Percentiles rank a stretch among this genome's conserved stretches.
phyloP scores from a whole-genome alignment of 2,113 vertebrate genomes.

The Astur gentilis region DNA sequence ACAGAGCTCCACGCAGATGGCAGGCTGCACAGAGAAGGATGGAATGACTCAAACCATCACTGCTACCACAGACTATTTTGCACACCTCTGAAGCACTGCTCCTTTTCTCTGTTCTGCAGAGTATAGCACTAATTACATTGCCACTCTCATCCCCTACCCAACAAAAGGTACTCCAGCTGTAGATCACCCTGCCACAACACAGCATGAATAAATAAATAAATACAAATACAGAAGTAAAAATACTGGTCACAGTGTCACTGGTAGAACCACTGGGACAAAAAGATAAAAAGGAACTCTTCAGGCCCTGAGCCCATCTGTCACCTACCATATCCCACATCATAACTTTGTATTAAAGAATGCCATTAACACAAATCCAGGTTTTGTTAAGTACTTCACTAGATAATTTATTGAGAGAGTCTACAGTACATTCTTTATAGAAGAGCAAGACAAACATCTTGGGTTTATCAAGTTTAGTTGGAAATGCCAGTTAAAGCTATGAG shows the following conservation, averaged over 20 bases:
- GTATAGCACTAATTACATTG: neutral
- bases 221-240: neutral
- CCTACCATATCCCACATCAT: fast-evolving
- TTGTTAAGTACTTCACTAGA: too few relatives aligned
- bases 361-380: neutral
- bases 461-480: neutral
- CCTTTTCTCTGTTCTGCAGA: neutral
- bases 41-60: too few relatives aligned
- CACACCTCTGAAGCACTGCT: neutral
- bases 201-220: neutral
- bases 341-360: neutral
- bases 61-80: too few relatives aligned
- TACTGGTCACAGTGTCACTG: neutral
- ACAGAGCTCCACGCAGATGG: neutral
- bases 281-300: neutral
- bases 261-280: neutral
- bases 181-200: neutral
- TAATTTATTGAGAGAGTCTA: neutral
- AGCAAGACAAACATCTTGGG: neutral
- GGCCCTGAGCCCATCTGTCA: neutral
- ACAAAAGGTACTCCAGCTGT: neutral
- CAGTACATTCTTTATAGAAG: neutral
- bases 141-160: neutral
- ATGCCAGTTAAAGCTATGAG: neutral
- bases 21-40: neutral